Evolutionary conservation across 2,888 invertebrate genomes (phyloP).

Genomic region (Drosophila buzzatii): DNA sequence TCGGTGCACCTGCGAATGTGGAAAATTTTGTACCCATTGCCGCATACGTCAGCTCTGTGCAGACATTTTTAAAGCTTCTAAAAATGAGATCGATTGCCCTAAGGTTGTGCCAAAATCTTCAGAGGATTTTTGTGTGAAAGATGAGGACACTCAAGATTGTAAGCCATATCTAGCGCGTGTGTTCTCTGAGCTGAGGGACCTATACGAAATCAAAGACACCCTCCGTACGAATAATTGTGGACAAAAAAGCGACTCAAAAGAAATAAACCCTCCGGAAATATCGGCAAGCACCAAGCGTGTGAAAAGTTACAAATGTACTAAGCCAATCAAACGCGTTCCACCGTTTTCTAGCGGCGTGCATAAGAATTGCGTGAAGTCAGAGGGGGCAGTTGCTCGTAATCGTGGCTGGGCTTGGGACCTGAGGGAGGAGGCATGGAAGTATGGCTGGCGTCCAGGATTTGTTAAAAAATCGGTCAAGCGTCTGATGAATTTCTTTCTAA

Average conservation of each 20-base stretch:
- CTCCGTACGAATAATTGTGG: conserved; percentile 8
- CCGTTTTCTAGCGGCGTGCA: conserved; percentile 84
- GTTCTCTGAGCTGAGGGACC: conserved; percentile 75
- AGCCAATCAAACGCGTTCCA: conserved; percentile 74
- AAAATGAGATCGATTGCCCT: conserved; percentile 38
- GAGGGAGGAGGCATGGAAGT: conserved; percentile 56
- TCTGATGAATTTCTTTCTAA: conserved; percentile 82
- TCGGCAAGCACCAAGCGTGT: not conserved
- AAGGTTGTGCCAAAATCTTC: conserved; percentile 40
- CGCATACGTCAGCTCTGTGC: conserved; percentile 72
- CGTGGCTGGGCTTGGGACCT: conserved; percentile 90
- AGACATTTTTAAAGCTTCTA: conserved; percentile 48
- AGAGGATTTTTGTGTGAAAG: conserved; percentile 61
- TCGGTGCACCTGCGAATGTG: conserved; percentile 70
- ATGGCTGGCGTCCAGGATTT: conserved; percentile 84
- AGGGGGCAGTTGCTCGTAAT: conserved; percentile 86
- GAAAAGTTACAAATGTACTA: conserved; percentile 3
- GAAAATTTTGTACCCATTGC: conserved; percentile 75
- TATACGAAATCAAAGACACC: conserved; percentile 73
- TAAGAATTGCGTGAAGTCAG: conserved; percentile 86
- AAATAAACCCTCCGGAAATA: rapidly evolving
- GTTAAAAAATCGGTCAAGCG: conserved; percentile 82
- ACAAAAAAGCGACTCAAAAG: not conserved
- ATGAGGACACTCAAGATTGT: conserved; percentile 56
- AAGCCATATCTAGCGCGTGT: conserved; percentile 78